Conservation (phyloP, 2,888 invertebrate genomes). For the Rhogogaster chlorosoma region DNA sequence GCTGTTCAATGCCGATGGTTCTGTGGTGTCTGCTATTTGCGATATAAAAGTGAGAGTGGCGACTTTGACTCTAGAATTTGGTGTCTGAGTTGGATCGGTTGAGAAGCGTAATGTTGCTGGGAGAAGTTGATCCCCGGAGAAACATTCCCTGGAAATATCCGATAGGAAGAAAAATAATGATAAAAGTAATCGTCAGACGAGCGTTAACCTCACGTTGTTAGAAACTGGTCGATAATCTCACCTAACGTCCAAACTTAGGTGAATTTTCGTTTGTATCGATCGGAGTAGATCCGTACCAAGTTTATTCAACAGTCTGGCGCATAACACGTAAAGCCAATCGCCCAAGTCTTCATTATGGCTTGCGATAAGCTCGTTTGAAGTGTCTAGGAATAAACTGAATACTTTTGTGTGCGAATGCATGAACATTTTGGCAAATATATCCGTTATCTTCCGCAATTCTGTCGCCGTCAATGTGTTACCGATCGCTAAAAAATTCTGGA, state of each 20-base stretch:
- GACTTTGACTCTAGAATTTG: conserved; percentile 89
- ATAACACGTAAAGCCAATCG: conserved; percentile 95
- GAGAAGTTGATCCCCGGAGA: conserved; percentile 82
- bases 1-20: conserved; percentile 74
- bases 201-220: neutral
- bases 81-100: conserved; percentile 95
- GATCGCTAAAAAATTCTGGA: conserved; percentile 87
- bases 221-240: conserved; percentile 63
- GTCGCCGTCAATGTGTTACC: conserved; percentile 84
- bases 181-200: neutral
- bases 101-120: conserved; percentile 86
- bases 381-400: conserved; percentile 95
- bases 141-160: conserved; percentile 78
- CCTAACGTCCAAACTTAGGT: conserved; percentile 90
- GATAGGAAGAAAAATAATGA: neutral
- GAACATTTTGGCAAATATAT: conserved; percentile 97
- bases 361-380: conserved; percentile 92
- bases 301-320: conserved; percentile 93
- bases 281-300: conserved; percentile 94
- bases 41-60: conserved; percentile 86
- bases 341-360: conserved; percentile 92
- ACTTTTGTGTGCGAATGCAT: conserved; percentile 98
- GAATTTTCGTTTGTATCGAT: conserved; percentile 94
- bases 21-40: conserved; percentile 84
- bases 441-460: conserved; percentile 92